Evolutionary conservation across 2,797 vertebrate species (phyloP).

Genomic region (Gobionotothen gibberifrons): DNA sequence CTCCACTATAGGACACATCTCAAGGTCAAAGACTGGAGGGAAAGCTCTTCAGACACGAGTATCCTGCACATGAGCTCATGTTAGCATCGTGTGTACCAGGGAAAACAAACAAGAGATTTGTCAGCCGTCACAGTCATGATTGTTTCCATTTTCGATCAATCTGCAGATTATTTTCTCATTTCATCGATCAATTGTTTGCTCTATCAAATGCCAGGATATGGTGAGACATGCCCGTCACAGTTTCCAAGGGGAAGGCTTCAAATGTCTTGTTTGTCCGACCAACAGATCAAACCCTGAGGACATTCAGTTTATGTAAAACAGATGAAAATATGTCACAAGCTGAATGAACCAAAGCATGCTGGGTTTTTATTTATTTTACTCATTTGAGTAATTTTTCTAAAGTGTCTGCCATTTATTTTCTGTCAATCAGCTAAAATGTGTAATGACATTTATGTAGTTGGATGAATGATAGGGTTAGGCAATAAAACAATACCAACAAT

Average conservation of each 20-base stretch:
- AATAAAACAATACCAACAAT: too few species aligned
- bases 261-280: not conserved
- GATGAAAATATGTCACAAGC: not conserved
- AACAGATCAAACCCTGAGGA: not conserved
- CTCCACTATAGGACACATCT: constrained; percentile 39
- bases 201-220: not conserved
- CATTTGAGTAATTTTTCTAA: constrained; percentile 1
- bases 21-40: constrained; percentile 38
- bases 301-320: not conserved
- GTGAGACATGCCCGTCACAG: not conserved
- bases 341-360: not conserved
- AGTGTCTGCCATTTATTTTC: not conserved
- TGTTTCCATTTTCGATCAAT: not conserved
- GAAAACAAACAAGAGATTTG: constrained; percentile 15
- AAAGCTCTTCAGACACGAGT: constrained; percentile 7
- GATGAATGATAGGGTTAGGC: too few species aligned
- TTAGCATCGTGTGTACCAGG: not conserved
- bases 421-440: not conserved
- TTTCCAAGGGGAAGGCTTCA: not conserved
- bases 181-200: not conserved
- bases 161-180: not conserved
- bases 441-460: too few species aligned
- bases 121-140: constrained; percentile 6
- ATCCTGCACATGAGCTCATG: constrained; percentile 28
- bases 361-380: not conserved